phyloP scores from a whole-genome alignment of 2,797 vertebrate species.

The Arrhamphus sclerolepis region DNA sequence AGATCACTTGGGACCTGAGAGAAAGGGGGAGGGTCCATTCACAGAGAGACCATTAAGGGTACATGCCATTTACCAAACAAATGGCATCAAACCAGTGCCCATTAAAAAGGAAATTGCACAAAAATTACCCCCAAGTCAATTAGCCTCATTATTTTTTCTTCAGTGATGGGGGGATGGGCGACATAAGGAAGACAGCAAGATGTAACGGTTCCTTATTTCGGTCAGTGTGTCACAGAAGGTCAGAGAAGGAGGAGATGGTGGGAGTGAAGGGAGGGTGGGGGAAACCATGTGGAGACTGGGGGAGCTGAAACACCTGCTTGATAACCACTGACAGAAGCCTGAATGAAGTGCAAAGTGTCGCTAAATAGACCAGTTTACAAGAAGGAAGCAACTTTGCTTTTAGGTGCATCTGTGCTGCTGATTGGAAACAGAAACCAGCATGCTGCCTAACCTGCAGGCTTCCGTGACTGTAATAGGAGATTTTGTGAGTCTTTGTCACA shows the following conservation, averaged over 20 bases:
- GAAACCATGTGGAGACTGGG: no score
- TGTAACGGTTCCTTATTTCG: constrained; percentile 57
- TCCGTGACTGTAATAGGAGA: constrained; percentile 26
- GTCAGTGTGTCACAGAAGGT: constrained; percentile 42
- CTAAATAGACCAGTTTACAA: constrained; percentile 21
- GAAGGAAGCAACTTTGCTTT: constrained; percentile 22
- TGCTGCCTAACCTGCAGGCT: constrained; percentile 20
- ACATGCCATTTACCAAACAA: constrained; percentile 71
- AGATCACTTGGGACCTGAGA: constrained; percentile 45
- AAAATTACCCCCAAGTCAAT: constrained; percentile 76
- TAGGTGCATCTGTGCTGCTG: constrained; percentile 8
- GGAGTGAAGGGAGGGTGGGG: not conserved
- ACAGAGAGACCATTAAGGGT: constrained; percentile 60
- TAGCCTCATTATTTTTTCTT: constrained; percentile 73
- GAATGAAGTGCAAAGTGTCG: constrained; percentile 4
- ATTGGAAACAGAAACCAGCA: constrained; percentile 47
- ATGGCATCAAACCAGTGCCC: constrained; percentile 69
- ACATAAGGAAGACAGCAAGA: constrained; percentile 21
- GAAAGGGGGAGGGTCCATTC: constrained; percentile 44
- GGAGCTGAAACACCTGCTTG: constrained; percentile 65
- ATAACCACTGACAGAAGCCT: constrained; percentile 29
- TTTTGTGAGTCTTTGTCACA: constrained; percentile 42
- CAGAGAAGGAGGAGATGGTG: constrained; percentile 27
- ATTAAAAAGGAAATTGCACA: constrained; percentile 77
- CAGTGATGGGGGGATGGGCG: constrained; percentile 18